Percentiles rank a stretch among this genome's conserved stretches.
These are phyloP conservation scores for Cephalotes varians DNA, from an alignment of 2,888 invertebrate genomes.

Conservation along the genomic window DNA sequence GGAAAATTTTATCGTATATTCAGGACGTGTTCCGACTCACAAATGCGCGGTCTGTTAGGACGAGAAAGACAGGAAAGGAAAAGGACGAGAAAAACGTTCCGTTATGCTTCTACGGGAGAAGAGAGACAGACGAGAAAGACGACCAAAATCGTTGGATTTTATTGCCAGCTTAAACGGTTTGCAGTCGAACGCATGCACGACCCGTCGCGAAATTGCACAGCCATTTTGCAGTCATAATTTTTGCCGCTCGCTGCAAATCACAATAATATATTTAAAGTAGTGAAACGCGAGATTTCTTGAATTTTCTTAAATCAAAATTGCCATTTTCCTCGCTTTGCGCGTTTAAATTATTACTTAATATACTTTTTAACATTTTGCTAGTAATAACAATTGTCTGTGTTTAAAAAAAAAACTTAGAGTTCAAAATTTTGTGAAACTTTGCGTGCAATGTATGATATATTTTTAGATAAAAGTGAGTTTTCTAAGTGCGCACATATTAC, in stretches of 20 bases:
- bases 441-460: background rate
- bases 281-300: background rate
- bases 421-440: background rate
- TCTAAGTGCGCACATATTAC: background rate
- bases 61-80: constrained; percentile 32
- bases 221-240: constrained; percentile 34
- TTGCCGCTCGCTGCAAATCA: constrained; percentile 27
- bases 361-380: background rate
- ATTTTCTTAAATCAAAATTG: background rate
- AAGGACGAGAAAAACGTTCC: constrained; percentile 45
- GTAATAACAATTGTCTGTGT: background rate
- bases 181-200: constrained; percentile 74
- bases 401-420: background rate
- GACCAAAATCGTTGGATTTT: constrained; percentile 75
- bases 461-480: background rate
- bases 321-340: background rate
- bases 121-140: constrained; percentile 30
- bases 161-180: constrained; percentile 75
- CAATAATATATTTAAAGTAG: constrained; percentile 40
- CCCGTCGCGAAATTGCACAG: constrained; percentile 68
- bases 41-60: constrained; percentile 68
- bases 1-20: constrained; percentile 84
- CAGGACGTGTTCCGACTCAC: constrained; percentile 82
- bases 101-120: constrained; percentile 47
- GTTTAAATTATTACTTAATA: background rate